Percentiles rank a stretch among this genome's conserved stretches.
phyloP scores from a whole-genome alignment of 2,888 invertebrate genomes.

The Tenthredo scrophulariae region DNA sequence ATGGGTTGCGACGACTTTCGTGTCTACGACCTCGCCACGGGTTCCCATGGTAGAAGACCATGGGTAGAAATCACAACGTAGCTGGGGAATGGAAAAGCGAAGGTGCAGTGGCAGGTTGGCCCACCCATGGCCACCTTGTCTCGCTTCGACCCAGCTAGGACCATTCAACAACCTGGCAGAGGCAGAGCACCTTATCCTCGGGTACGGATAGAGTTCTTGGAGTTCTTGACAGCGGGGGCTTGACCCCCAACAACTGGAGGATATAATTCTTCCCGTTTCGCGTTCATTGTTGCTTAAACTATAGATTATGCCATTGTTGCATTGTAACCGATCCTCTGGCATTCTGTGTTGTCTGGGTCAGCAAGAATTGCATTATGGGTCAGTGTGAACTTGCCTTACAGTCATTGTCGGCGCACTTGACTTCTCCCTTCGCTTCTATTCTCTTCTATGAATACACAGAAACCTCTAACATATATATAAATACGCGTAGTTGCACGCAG shows the following conservation, averaged over 20 bases:
- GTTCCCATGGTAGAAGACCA: constrained; percentile 44
- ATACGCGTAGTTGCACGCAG: neutral
- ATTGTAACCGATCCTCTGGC: constrained; percentile 49
- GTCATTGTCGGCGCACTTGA: constrained; percentile 47
- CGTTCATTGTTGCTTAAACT: constrained; percentile 74
- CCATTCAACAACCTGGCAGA: constrained; percentile 35
- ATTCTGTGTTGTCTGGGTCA: constrained; percentile 36
- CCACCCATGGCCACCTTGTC: constrained; percentile 74
- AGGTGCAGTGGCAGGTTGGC: constrained; percentile 70
- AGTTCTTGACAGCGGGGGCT: constrained; percentile 73
- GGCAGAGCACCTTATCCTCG: constrained; percentile 43
- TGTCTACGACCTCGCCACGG: constrained; percentile 40
- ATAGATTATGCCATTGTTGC: constrained; percentile 71
- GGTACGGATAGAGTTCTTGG: constrained; percentile 75
- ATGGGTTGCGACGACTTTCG: constrained; percentile 26
- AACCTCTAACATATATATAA: neutral
- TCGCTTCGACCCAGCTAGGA: constrained; percentile 5
- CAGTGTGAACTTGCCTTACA: constrained; percentile 29
- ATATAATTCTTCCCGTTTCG: constrained; percentile 69
- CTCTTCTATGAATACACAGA: neutral
- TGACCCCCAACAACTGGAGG: constrained; percentile 56
- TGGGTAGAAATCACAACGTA: constrained; percentile 31
- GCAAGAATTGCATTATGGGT: constrained; percentile 47
- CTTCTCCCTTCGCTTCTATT: neutral
- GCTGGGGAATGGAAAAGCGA: constrained; percentile 37